Conservation (phyloP, 1,140 invertebrate species). For the Trinorchestia longiramus region DNA sequence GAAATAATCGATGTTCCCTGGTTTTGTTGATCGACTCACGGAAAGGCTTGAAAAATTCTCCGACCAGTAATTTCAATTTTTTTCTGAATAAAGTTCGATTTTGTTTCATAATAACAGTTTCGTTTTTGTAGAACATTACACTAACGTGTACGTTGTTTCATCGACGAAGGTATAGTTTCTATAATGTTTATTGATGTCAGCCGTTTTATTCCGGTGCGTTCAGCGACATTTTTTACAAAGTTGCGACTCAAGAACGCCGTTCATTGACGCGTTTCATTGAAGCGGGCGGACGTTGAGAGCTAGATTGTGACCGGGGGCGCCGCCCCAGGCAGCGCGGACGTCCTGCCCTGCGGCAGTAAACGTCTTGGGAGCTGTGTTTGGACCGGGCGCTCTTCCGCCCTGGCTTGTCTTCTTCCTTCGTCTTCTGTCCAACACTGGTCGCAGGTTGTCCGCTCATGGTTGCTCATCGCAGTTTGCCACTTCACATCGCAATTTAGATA, state of each 20-base stretch:
- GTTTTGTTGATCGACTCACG: no score
- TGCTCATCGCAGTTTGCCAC: neutral
- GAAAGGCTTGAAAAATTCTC: no score
- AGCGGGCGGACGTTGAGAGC: neutral
- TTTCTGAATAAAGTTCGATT: no score
- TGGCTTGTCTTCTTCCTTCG: neutral
- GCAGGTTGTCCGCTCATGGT: neutral
- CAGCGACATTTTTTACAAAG: neutral
- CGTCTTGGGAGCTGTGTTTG: slow-evolving; percentile 32
- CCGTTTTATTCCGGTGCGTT: no score
- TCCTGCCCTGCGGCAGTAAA: slow-evolving; percentile 14
- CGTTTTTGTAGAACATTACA: no score
- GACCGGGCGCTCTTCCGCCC: slow-evolving; percentile 9
- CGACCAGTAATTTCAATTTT: no score
- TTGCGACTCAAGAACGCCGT: neutral
- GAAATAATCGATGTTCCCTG: no score
- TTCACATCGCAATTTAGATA: neutral
- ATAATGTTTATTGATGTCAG: no score
- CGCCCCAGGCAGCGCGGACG: slow-evolving; percentile 5
- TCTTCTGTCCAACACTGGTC: neutral
- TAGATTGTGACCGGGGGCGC: neutral
- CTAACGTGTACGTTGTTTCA: no score
- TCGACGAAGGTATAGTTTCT: no score
- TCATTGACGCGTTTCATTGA: slow-evolving; percentile 24
- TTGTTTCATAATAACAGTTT: no score